phyloP scores from a whole-genome alignment of 2,113 vertebrate genomes.

The Tinamus guttatus region DNA sequence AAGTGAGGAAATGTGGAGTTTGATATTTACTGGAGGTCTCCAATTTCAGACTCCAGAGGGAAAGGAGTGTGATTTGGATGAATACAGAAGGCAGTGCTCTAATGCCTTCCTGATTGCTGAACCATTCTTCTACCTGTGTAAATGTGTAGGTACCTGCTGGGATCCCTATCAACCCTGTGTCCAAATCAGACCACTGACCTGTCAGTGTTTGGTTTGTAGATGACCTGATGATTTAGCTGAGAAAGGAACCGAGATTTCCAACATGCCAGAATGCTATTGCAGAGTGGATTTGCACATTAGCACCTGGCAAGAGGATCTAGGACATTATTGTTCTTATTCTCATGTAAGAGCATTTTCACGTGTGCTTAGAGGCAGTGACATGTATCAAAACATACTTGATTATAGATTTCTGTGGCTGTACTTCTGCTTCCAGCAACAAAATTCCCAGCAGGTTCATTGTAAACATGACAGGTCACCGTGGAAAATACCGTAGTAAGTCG shows the following conservation, averaged over 20 bases:
- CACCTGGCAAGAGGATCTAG: background rate
- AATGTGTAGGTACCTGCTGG: background rate
- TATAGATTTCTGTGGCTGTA: background rate
- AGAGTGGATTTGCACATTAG: background rate
- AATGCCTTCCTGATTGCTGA: background rate
- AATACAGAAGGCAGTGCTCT: rapidly evolving
- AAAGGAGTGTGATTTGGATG: background rate
- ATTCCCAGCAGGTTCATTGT: background rate
- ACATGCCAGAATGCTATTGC: background rate
- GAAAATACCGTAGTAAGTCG: background rate
- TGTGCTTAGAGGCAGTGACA: background rate
- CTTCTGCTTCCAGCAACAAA: background rate
- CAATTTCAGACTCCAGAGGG: background rate
- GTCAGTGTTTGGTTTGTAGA: background rate
- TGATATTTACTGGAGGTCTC: background rate
- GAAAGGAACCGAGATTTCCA: background rate
- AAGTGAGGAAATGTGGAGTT: background rate
- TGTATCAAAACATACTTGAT: background rate
- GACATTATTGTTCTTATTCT: background rate
- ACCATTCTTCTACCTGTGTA: background rate
- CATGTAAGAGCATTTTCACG: background rate
- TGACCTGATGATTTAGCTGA: background rate
- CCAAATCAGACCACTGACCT: too few species aligned
- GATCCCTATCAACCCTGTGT: too few species aligned
- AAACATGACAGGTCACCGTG: background rate